Conservation (phyloP, 2,797 vertebrate genomes). For the Pipistrellus kuhlii region DNA sequence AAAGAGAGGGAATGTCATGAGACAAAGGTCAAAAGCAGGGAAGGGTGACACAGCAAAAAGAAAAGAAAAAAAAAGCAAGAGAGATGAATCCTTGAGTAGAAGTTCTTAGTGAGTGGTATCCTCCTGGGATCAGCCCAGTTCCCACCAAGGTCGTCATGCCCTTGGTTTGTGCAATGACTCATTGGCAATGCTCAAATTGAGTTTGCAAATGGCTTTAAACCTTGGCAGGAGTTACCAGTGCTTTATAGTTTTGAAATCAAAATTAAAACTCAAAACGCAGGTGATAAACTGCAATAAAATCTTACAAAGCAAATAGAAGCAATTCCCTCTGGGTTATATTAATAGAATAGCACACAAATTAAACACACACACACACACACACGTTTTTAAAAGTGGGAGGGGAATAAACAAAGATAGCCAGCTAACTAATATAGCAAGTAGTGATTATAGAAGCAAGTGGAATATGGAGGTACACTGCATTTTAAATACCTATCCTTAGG, state of each 20-base stretch:
- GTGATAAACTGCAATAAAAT: constrained; percentile 30
- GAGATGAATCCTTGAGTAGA: neutral
- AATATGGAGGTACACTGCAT: neutral
- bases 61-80: neutral
- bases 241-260: constrained; percentile 44
- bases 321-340: constrained; percentile 12
- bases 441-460: constrained; percentile 9
- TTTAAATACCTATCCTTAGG: neutral
- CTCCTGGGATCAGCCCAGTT: neutral
- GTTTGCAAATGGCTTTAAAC: neutral
- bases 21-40: constrained; percentile 36
- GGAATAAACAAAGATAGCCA: constrained; percentile 10
- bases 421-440: constrained; percentile 7
- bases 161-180: neutral
- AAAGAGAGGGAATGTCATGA: neutral
- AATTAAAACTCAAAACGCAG: constrained; percentile 50
- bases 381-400: neutral
- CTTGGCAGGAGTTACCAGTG: neutral
- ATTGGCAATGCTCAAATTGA: neutral
- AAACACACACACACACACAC: neutral
- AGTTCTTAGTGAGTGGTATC: neutral
- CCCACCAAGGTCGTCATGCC: neutral
- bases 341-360: constrained; percentile 16
- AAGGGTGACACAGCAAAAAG: neutral
- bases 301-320: neutral